phyloP scores from a whole-genome alignment of 2,888 invertebrate genomes.

The Synanthedon andrenaeformis region DNA sequence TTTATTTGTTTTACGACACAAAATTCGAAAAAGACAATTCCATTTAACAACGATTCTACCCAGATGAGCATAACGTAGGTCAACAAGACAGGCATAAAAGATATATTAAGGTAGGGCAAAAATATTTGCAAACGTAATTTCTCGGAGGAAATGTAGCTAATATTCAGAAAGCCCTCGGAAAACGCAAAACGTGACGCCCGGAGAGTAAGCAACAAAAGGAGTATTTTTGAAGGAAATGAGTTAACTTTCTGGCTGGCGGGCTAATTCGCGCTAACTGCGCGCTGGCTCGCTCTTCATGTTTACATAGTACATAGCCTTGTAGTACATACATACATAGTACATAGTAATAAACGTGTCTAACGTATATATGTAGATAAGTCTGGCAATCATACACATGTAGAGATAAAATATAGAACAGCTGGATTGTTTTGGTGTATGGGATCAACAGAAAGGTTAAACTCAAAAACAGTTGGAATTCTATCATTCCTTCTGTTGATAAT shows the following conservation, averaged over 20 bases:
- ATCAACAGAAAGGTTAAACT: too few relatives aligned
- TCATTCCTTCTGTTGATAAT: too few relatives aligned
- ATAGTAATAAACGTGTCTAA: too few relatives aligned
- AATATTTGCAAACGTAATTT: constrained; percentile 8
- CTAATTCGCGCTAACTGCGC: constrained; percentile 7
- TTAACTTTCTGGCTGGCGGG: constrained; percentile 40
- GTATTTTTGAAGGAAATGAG: constrained; percentile 55
- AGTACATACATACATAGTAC: too few relatives aligned
- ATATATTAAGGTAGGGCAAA: constrained; percentile 33
- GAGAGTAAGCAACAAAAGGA: constrained; percentile 31
- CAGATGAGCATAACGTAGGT: constrained; percentile 19
- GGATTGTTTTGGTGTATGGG: too few relatives aligned
- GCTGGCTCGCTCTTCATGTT: not conserved
- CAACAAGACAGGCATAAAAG: constrained; percentile 41
- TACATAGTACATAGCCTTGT: not conserved
- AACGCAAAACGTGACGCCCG: constrained; percentile 33
- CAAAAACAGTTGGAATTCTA: too few relatives aligned
- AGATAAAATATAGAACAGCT: too few relatives aligned
- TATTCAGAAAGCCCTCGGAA: constrained; percentile 36
- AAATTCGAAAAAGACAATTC: constrained; percentile 4
- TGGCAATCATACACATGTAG: too few relatives aligned
- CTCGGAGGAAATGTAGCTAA: constrained; percentile 13
- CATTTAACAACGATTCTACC: constrained; percentile 2
- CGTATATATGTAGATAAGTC: too few relatives aligned
- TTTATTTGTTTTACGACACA: not conserved